Percentiles rank a stretch among this genome's conserved stretches.
phyloP scores from a whole-genome alignment of 2,888 invertebrate genomes.

The Tenthredo scrophulariae region DNA sequence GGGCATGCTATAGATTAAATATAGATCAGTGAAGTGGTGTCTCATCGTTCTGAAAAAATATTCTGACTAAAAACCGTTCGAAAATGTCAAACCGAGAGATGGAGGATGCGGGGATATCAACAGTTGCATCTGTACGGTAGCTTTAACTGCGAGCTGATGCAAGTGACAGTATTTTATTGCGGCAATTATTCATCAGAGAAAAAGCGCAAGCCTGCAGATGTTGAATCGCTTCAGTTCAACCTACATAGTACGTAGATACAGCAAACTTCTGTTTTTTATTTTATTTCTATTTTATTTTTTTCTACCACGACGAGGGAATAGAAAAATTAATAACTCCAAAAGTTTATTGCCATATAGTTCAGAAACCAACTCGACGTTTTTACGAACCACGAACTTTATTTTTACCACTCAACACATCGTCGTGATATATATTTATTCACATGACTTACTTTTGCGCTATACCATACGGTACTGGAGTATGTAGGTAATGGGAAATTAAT shows the following conservation, averaged over 20 bases:
- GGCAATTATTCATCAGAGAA: slow-evolving; percentile 8
- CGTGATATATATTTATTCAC: too few relatives aligned
- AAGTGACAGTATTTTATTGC: slow-evolving; percentile 42
- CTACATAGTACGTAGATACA: not conserved
- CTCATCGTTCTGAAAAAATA: not conserved
- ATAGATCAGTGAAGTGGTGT: not conserved
- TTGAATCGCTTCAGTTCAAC: not conserved
- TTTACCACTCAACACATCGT: too few relatives aligned
- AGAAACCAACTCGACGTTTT: not conserved
- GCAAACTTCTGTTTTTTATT: not conserved
- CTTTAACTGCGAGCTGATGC: slow-evolving; percentile 9
- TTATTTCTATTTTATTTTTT: too few relatives aligned
- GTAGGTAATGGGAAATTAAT: too few relatives aligned
- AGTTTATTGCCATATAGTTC: not conserved
- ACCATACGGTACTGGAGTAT: too few relatives aligned
- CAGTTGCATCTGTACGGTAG: not conserved
- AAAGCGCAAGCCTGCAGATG: slow-evolving; percentile 4
- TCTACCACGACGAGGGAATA: not conserved
- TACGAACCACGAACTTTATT: too few relatives aligned
- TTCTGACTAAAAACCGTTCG: not conserved
- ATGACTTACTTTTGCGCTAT: too few relatives aligned
- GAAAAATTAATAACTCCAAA: not conserved
- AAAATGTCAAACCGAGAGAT: not conserved
- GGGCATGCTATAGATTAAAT: too few relatives aligned
- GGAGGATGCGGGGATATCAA: not conserved